phyloP scores from a whole-genome alignment of 2,888 invertebrate species.

The Zonitis immaculata region DNA sequence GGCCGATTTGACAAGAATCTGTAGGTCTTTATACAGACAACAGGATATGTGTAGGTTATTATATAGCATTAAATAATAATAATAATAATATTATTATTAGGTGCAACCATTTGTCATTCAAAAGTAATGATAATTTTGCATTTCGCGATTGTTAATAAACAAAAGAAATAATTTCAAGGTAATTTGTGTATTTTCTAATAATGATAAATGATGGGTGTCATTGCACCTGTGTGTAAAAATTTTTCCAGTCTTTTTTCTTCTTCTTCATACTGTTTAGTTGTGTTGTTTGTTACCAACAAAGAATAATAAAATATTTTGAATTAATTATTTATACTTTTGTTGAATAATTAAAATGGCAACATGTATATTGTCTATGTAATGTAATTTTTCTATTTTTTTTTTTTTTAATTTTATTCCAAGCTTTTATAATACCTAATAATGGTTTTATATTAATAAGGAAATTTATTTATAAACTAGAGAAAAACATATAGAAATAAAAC shows the following conservation, averaged over 20 bases:
- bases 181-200: slow-evolving; percentile 7
- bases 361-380: not conserved
- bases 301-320: not conserved
- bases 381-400: not conserved
- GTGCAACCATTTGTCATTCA: slow-evolving; percentile 1
- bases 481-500: too few relatives aligned
- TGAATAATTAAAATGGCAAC: slow-evolving; percentile 1
- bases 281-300: not conserved
- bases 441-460: too few relatives aligned
- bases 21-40: slow-evolving; percentile 8
- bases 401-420: too few relatives aligned
- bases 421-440: not conserved
- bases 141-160: slow-evolving; percentile 3
- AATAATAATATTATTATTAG: slow-evolving; percentile 4
- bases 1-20: not conserved
- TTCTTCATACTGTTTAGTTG: not conserved
- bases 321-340: not conserved
- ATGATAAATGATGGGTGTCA: slow-evolving; percentile 14
- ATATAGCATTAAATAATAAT: not conserved
- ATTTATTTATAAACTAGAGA: too few relatives aligned
- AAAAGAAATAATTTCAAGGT: not conserved
- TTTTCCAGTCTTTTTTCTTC: not conserved
- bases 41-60: slow-evolving; percentile 29
- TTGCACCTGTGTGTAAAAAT: slow-evolving; percentile 9
- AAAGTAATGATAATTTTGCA: not conserved